phyloP scores from a whole-genome alignment of 2,888 invertebrate genomes.

The Embidobia sp. region DNA sequence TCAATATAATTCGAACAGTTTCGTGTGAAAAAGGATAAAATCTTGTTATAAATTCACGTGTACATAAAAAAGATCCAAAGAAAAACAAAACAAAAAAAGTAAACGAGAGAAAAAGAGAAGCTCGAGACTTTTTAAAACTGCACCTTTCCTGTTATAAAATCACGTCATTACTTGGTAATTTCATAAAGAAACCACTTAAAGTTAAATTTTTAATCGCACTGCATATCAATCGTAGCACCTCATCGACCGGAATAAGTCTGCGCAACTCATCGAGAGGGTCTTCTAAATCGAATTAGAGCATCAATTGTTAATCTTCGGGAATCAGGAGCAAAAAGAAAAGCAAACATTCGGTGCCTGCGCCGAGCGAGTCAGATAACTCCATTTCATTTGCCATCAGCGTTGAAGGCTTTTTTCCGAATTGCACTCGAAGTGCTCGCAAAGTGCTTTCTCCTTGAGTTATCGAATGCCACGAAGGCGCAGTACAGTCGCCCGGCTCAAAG shows the following conservation, averaged over 20 bases:
- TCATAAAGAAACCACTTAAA: too few species aligned
- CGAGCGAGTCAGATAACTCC: slow-evolving; percentile 62
- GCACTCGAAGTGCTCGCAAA: slow-evolving; percentile 62
- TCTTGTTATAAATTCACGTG: too few species aligned
- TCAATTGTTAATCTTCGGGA: slow-evolving; percentile 57
- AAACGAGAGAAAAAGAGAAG: too few species aligned
- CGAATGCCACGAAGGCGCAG: slow-evolving; percentile 61
- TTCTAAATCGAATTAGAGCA: slow-evolving; percentile 54
- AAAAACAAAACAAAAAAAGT: too few species aligned
- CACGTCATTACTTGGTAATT: too few species aligned
- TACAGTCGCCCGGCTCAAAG: slow-evolving; percentile 54
- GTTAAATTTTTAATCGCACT: not conserved
- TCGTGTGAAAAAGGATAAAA: too few species aligned
- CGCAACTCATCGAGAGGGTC: slow-evolving; percentile 15
- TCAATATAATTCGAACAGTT: too few species aligned
- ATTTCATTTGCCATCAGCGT: slow-evolving; percentile 64
- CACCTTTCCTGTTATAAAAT: too few species aligned
- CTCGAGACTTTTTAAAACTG: too few species aligned
- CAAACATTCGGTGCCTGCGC: slow-evolving; percentile 54
- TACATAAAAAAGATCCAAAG: too few species aligned
- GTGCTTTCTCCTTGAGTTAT: slow-evolving; percentile 65
- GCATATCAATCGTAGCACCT: slow-evolving; percentile 6
- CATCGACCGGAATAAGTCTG: slow-evolving; percentile 6
- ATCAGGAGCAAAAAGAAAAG: slow-evolving; percentile 54
- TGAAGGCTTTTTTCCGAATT: slow-evolving; percentile 64